Base-by-base conservation (phyloP, 2,113 vertebrate genomes). In the Seriola quinqueradiata region DNA sequence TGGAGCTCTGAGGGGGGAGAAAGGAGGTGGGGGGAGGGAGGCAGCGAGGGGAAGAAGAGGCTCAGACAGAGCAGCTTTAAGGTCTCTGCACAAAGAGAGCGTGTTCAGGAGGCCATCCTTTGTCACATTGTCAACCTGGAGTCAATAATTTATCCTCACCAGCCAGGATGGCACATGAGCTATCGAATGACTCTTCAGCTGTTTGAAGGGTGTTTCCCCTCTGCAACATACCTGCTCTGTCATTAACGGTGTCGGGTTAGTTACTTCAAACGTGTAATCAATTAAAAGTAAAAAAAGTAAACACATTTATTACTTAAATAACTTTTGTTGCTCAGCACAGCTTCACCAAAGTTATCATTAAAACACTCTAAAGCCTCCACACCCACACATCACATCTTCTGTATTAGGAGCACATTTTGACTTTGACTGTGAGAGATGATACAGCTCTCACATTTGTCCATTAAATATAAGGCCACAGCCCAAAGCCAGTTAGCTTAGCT, bases 91-190 rank as follows among this genome's bases (percentile, higher is more conserved):
- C 86, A 92, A 90, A 90, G 89, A 38, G 55, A 55, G 81, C 40
- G 77, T 75, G 82, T 84, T 79, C 73, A 70, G 55, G 65, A 58
- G 82, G 81, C 54, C 60, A 2, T 75, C 79, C 72, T 83, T 87
- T 90, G 87, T 91, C 73, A 25, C 81, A 12, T 57, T 76, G 76
- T 91, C 87, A 77, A 60, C 83, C 78, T 44, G 82, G 52, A 79
- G 70, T 91, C 87, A 90, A 92, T 91, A 85, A 91, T 94, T 90
- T 11, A 94, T 89, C 77, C 73, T 59, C 82, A 25, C 32, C 25
- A 38, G 64, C 60, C 44, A 38, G 36, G 21, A 14, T 11, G 40
- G 75, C 8, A 50, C 4, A 21, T 2, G 65, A 70, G 77, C 6
- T 60, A 78, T 91, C 80, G 19, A 9, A 36, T 90, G 48, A 76